Base-by-base conservation (phyloP, 1,140 invertebrate species). In the Scylla paramamosain region DNA sequence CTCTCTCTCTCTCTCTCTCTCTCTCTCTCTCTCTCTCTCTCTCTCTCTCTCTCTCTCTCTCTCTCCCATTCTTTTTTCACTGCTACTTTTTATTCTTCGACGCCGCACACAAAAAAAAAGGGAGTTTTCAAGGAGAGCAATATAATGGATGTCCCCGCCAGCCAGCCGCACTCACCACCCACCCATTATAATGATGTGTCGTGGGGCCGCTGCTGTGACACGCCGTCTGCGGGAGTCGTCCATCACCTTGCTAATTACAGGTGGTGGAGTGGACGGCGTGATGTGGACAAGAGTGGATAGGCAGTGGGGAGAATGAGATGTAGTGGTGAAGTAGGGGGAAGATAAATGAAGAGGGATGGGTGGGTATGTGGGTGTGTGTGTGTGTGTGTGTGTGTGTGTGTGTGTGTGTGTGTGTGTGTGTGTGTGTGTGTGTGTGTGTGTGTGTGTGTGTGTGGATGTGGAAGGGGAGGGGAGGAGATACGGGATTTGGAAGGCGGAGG, bases 161-260 rank as follows among this genome's bases (percentile, higher is more conserved):
- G 20, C 67, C 67, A 77, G 67, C 67, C 67, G 8, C n/a, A 77
- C 67, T 77, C 25, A n/a, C 67, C 20, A 77, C 67, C 12, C 67
- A n/a, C 20, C 25, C 25, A 77, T 77, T 77, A 77, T 77, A 77
- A 77, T 77, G 67, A 77, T 77, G 25, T n/a, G 67, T 77, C 67
- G 20, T n/a, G 52, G 52, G 16, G 52, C 6, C 25, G 67, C 67
- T 77, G n/a, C 10, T 59, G 52, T 59, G 67, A 77, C 67, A n/a
- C 20, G 67, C 67, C 20, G 67, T 77, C 67, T 20, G n/a, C 3
- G 16, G n/a, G 67, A 12, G 67, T 77, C 67, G 25, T 77, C 67
- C 67, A 77, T 77, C 67, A 77, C 67, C n/a, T 20, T 25, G 67
- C 67, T 77, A 77, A 77, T 77, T 77, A 77, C 67, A n/a, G 67